phyloP scores from a whole-genome alignment of 2,888 invertebrate genomes.

The Octodonta nipae region DNA sequence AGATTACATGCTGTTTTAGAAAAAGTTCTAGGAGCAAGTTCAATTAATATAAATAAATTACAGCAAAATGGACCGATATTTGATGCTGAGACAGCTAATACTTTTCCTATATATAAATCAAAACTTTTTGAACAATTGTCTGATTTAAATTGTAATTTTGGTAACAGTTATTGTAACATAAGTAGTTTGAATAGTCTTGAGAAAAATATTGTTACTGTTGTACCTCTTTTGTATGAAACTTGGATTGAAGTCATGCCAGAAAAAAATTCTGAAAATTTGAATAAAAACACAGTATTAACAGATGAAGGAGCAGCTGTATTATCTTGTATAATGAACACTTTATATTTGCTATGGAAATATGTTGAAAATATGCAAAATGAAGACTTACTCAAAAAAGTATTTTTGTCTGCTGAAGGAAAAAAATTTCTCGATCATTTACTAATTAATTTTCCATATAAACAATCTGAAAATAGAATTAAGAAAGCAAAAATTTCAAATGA shows the following conservation, averaged over 20 bases:
- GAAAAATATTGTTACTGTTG: conserved; percentile 50
- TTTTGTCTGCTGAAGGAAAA: conserved; percentile 41
- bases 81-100: conserved; percentile 6
- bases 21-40: conserved; percentile 16
- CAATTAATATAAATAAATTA: conserved; percentile 9
- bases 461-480: conserved; percentile 27
- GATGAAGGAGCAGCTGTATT: conserved; percentile 52
- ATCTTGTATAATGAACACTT: conserved; percentile 48
- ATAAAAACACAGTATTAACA: conserved; percentile 33
- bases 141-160: conserved; percentile 4
- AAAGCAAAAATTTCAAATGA: conserved; percentile 36
- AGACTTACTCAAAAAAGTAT: conserved; percentile 29
- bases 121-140: conserved; percentile 8
- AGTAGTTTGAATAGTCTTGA: conserved; percentile 32
- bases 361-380: conserved; percentile 11
- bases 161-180: conserved; percentile 4
- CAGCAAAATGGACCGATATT: conserved; percentile 6
- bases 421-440: conserved; percentile 45
- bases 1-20: conserved; percentile 52
- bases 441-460: conserved; percentile 44
- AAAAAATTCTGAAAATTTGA: conserved; percentile 12
- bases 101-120: conserved; percentile 14
- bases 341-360: conserved; percentile 38
- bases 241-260: conserved; percentile 67
- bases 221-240: conserved; percentile 68